A percentile compares a stretch with the other conserved stretches of the same genome.
Evolutionary conservation across 2,888 invertebrate species (phyloP).

Genomic region (Ashinkailepas kermadecensis): DNA sequence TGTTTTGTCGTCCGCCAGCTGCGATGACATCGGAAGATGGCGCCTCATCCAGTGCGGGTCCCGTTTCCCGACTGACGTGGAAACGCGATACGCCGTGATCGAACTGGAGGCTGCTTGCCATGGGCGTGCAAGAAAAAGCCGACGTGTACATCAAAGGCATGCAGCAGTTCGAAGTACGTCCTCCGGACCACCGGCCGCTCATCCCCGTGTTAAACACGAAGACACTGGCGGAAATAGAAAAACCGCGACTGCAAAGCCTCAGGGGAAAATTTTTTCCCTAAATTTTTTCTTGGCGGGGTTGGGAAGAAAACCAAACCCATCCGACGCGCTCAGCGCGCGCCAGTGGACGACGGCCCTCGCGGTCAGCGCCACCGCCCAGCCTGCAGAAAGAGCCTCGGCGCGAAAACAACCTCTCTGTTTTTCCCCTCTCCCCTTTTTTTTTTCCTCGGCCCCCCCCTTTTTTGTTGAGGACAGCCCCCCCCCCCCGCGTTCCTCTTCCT

Average conservation of each 20-base stretch:
- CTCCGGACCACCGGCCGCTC: constrained; percentile 26
- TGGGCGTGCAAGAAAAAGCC: constrained; percentile 20
- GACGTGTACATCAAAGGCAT: constrained; percentile 13
- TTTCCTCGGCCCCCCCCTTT: no score
- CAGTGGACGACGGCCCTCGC: no score
- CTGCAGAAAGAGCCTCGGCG: no score
- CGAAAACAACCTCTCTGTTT: no score
- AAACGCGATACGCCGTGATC: constrained; percentile 18
- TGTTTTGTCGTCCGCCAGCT: constrained; percentile 23
- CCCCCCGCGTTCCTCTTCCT: no score
- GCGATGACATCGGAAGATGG: background rate
- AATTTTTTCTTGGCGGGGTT: no score
- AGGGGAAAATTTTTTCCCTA: constrained; percentile 25
- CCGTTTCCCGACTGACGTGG: constrained; percentile 9
- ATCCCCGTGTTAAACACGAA: constrained; percentile 25
- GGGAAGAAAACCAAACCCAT: no score
- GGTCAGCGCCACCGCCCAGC: no score
- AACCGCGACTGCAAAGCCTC: constrained; percentile 24
- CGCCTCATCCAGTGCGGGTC: constrained; percentile 25
- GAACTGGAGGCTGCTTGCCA: constrained; percentile 21
- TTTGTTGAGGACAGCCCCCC: no score
- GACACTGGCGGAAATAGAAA: constrained; percentile 24
- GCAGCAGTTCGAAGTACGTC: constrained; percentile 19
- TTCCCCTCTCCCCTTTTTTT: no score
- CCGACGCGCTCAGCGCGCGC: no score